Evolutionary conservation across 2,797 vertebrate species (phyloP).

Genomic region (Ptychadena robeensis): DNA sequence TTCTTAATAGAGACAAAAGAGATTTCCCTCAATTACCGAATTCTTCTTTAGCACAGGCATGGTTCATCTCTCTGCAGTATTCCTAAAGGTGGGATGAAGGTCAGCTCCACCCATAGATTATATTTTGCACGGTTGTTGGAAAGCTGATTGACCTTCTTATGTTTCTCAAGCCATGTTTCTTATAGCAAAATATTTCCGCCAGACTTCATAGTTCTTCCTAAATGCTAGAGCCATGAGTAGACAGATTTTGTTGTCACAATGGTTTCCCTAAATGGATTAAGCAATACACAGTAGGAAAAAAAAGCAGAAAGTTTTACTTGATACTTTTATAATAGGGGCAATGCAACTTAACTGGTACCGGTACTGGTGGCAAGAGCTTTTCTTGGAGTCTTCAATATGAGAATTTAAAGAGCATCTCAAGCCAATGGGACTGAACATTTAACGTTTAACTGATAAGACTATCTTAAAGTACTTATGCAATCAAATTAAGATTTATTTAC

Average conservation of each 20-base stretch:
- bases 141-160: not conserved
- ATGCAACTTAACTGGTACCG: not conserved
- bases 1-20: not conserved
- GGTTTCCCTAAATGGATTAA: not conserved
- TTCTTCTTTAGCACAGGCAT: no score
- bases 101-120: no score
- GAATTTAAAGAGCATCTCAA: not conserved
- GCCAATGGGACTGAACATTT: not conserved
- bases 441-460: not conserved
- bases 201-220: not conserved
- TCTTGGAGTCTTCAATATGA: not conserved
- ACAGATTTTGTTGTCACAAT: not conserved
- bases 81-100: no score
- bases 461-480: not conserved
- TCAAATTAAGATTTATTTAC: not conserved
- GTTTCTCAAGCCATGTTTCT: not conserved
- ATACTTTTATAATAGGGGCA: not conserved
- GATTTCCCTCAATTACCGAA: not conserved
- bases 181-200: not conserved
- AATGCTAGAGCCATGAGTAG: no score
- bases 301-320: no score
- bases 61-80: no score
- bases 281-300: no score
- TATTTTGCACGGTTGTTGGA: no score
- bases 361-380: not conserved